A percentile compares a stretch with the other conserved stretches of the same genome.
These are phyloP conservation scores for Trypoxylon attenuatum DNA, from an alignment of 2,888 invertebrate genomes.

Conservation along the genomic window DNA sequence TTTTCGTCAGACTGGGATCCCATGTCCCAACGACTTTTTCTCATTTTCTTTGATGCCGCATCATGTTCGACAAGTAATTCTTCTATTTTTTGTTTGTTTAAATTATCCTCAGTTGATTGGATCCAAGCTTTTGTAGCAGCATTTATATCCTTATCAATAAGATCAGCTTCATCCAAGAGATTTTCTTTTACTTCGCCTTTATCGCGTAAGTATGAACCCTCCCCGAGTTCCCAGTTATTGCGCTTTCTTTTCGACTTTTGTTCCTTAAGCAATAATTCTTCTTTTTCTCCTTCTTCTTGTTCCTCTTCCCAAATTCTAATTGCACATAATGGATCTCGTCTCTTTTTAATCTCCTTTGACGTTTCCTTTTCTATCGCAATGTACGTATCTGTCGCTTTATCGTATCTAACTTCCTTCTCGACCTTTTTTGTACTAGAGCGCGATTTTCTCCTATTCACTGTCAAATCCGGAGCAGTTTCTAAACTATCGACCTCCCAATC, in stretches of 20 bases:
- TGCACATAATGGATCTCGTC: slow-evolving; percentile 58
- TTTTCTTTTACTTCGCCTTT: slow-evolving; percentile 19
- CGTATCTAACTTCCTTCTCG: slow-evolving; percentile 66
- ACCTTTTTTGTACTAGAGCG: slow-evolving; percentile 49
- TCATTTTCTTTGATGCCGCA: slow-evolving; percentile 33
- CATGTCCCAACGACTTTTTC: slow-evolving; percentile 69
- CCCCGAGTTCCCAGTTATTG: slow-evolving; percentile 57
- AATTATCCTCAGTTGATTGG: neutral
- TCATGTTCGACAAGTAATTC: slow-evolving; percentile 7
- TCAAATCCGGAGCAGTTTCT: slow-evolving; percentile 59
- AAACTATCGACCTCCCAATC: slow-evolving; percentile 73
- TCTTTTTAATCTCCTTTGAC: slow-evolving; percentile 56
- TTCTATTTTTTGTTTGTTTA: neutral
- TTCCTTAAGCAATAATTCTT: slow-evolving; percentile 60
- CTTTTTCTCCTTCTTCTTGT: slow-evolving; percentile 68
- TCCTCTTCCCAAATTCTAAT: slow-evolving; percentile 72
- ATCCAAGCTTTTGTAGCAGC: neutral
- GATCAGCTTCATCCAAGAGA: slow-evolving; percentile 1
- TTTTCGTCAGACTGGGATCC: slow-evolving; percentile 58
- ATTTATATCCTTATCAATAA: neutral
- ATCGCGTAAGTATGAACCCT: slow-evolving; percentile 37
- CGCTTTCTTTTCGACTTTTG: slow-evolving; percentile 50
- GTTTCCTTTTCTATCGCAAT: slow-evolving; percentile 63
- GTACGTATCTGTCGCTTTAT: slow-evolving; percentile 68
- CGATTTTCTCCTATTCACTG: slow-evolving; percentile 36